Conservation (phyloP, 2,113 vertebrate species). For the Seriola aureovittata region DNA sequence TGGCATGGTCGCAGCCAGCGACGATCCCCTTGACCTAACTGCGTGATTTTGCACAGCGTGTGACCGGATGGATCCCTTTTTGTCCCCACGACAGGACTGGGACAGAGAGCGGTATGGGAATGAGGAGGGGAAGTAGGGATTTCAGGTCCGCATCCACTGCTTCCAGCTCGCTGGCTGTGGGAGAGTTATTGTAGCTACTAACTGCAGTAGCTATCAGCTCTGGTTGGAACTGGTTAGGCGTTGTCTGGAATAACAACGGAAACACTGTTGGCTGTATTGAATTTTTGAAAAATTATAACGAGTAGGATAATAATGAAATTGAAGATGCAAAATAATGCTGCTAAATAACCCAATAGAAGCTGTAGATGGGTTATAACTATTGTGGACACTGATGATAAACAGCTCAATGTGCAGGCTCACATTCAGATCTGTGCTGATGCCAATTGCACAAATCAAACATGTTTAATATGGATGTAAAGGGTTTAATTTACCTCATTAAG, state of each 20-base stretch:
- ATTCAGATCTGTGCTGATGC: not conserved
- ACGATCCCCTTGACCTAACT: conserved; percentile 60
- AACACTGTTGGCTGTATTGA: conserved; percentile 5
- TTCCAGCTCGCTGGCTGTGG: conserved; percentile 73
- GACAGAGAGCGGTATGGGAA: conserved; percentile 65
- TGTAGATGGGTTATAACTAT: not conserved
- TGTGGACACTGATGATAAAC: not conserved
- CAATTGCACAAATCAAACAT: not conserved
- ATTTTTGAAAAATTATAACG: not conserved
- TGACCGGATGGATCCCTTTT: conserved; percentile 80
- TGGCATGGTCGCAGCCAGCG: conserved; percentile 53
- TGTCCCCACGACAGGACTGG: conserved; percentile 72
- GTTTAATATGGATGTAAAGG: not conserved
- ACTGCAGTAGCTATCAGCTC: conserved; percentile 36
- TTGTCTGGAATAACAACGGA: conserved; percentile 35
- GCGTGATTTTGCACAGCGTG: conserved; percentile 75
- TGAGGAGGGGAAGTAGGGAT: conserved; percentile 72
- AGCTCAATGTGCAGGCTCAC: not conserved
- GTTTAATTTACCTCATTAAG: not conserved
- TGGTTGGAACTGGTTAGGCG: conserved; percentile 30
- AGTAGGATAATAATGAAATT: too few relatives aligned
- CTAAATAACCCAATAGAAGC: not conserved
- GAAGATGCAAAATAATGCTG: not conserved
- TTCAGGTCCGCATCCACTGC: conserved; percentile 63
- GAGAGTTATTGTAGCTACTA: conserved; percentile 76